phyloP scores from a whole-genome alignment of 2,888 invertebrate species.

The Amblyjoppa fuscipennis region DNA sequence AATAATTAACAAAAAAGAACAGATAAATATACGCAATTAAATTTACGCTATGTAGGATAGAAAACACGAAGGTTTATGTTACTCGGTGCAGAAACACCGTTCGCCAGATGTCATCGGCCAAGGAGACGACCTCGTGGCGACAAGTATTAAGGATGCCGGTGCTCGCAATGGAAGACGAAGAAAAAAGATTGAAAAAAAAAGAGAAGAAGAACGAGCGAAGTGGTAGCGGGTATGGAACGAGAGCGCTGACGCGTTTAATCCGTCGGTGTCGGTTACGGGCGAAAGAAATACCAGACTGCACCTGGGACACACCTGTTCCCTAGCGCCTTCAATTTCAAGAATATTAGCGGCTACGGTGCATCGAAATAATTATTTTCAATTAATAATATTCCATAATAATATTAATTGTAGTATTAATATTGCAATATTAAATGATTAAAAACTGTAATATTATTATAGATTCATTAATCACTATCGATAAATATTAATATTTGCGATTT shows the following conservation, averaged over 20 bases:
- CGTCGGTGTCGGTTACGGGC: constrained; percentile 75
- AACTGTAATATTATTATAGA: not conserved
- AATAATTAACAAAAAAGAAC: not conserved
- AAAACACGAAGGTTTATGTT: constrained; percentile 15
- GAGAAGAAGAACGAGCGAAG: constrained; percentile 57
- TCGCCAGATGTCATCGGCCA: constrained; percentile 82
- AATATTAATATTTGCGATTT: not conserved
- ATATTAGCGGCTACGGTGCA: not conserved
- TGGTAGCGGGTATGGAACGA: constrained; percentile 46
- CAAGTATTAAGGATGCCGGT: constrained; percentile 49
- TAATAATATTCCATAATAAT: not conserved
- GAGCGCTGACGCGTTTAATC: constrained; percentile 72
- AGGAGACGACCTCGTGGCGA: constrained; percentile 62
- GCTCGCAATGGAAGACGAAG: constrained; percentile 61
- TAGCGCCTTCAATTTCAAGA: not conserved
- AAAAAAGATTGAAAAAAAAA: constrained; percentile 55
- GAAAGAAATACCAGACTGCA: constrained; percentile 37
- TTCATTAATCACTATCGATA: not conserved
- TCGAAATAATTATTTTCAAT: not conserved
- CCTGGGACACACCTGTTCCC: constrained; percentile 45
- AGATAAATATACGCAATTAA: constrained; percentile 32
- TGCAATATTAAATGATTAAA: not conserved
- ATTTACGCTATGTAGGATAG: not conserved
- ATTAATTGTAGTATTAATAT: not conserved
- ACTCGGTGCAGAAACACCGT: constrained; percentile 79